Conservation (phyloP, 2,113 vertebrate genomes). For the Colaptes auratus region DNA sequence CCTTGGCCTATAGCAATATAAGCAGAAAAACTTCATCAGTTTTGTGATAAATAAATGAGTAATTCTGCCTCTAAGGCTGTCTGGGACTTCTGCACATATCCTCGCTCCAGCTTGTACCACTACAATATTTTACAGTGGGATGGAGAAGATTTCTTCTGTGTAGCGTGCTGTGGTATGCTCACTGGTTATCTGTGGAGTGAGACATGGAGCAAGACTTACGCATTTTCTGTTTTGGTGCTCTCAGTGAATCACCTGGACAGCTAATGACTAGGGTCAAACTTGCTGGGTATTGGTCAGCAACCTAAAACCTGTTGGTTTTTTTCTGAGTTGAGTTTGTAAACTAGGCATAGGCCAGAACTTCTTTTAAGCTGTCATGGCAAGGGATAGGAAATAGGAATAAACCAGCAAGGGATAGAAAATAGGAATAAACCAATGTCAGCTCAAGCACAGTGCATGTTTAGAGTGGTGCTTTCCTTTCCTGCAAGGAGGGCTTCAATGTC, state of each 20-base stretch:
- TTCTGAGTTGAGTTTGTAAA: not conserved
- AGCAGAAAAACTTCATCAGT: not conserved
- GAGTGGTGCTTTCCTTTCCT: not conserved
- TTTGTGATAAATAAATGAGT: conserved; percentile 29
- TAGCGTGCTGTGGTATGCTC: not conserved
- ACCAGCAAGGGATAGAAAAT: not conserved
- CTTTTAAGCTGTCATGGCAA: not conserved
- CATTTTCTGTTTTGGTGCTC: not conserved
- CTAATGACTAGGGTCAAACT: not conserved
- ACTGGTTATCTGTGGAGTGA: not conserved
- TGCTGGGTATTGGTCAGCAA: not conserved
- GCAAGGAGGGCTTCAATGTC: not conserved
- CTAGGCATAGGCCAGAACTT: not conserved
- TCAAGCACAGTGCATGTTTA: not conserved
- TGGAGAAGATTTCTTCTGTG: not conserved
- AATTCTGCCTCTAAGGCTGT: conserved; percentile 41
- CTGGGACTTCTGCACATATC: conserved; percentile 9
- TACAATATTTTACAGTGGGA: not conserved
- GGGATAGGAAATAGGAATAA: not conserved
- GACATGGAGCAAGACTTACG: not conserved
- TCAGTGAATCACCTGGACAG: not conserved
- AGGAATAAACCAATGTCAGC: not conserved
- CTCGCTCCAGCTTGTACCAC: conserved; percentile 26
- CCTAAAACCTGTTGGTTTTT: not conserved
- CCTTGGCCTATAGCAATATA: not conserved